These are phyloP conservation scores for Dinocampus coccinellae DNA, from an alignment of 2,888 invertebrate genomes.

Conservation along the genomic window DNA sequence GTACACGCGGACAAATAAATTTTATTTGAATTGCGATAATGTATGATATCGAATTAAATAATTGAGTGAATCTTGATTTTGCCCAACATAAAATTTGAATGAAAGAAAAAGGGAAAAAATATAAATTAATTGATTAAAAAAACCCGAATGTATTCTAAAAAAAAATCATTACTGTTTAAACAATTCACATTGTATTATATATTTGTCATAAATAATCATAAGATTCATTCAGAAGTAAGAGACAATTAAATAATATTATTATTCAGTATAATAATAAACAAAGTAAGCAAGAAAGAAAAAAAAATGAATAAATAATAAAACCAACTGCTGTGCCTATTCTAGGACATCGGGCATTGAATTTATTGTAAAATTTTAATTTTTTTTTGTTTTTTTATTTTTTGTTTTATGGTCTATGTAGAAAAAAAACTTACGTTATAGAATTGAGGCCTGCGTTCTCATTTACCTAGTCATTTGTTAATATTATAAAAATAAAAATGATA, in stretches of 20 bases:
- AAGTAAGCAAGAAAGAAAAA: constrained; percentile 21
- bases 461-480: constrained; percentile 68
- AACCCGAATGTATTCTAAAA: neutral
- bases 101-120: too few species aligned
- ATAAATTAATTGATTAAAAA: neutral
- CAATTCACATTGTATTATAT: constrained; percentile 15
- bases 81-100: too few species aligned
- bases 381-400: constrained; percentile 41
- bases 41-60: too few species aligned
- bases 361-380: constrained; percentile 27
- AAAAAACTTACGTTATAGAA: constrained; percentile 53
- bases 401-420: too few species aligned
- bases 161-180: constrained; percentile 4
- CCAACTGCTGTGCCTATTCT: constrained; percentile 59
- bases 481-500: constrained; percentile 42
- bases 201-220: neutral
- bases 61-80: too few species aligned
- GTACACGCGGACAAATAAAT: too few species aligned
- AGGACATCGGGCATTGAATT: constrained; percentile 52
- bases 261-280: constrained; percentile 21
- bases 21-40: too few species aligned
- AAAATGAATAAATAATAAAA: too few species aligned
- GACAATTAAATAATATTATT: neutral
- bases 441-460: constrained; percentile 62
- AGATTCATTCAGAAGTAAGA: neutral